These are phyloP conservation scores for Ochropleura leucogaster DNA, from an alignment of 2,888 invertebrate genomes.

Conservation along the genomic window DNA sequence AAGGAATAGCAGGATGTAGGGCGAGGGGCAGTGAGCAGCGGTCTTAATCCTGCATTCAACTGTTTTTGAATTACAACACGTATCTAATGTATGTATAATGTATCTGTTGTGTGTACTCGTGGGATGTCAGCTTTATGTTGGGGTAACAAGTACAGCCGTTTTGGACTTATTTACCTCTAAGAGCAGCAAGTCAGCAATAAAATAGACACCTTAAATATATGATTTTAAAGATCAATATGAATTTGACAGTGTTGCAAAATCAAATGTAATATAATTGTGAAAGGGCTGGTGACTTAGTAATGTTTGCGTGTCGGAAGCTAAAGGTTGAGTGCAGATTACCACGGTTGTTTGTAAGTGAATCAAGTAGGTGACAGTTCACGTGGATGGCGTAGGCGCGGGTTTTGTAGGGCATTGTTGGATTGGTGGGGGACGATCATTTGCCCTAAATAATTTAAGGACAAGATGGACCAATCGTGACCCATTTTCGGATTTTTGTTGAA, in stretches of 20 bases:
- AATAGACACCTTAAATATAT: background rate
- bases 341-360: conserved; percentile 46
- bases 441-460: conserved; percentile 32
- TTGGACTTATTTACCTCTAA: background rate
- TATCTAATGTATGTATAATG: conserved; percentile 22
- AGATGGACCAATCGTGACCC: background rate
- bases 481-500: background rate
- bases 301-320: conserved; percentile 50
- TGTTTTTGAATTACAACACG: conserved; percentile 62
- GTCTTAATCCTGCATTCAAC: conserved; percentile 70
- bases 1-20: conserved; percentile 81
- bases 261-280: background rate
- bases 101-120: conserved; percentile 29
- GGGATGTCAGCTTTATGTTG: conserved; percentile 43
- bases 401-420: conserved; percentile 18
- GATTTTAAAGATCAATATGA: background rate
- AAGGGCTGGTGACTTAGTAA: conserved; percentile 38
- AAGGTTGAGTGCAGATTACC: conserved; percentile 45
- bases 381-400: conserved; percentile 31
- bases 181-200: background rate
- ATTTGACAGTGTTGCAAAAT: background rate
- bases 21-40: conserved; percentile 72
- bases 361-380: conserved; percentile 35
- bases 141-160: conserved; percentile 33
- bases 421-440: conserved; percentile 13